Base-by-base conservation (phyloP, 2,888 invertebrate species). In the Luffia ferchaultella region DNA sequence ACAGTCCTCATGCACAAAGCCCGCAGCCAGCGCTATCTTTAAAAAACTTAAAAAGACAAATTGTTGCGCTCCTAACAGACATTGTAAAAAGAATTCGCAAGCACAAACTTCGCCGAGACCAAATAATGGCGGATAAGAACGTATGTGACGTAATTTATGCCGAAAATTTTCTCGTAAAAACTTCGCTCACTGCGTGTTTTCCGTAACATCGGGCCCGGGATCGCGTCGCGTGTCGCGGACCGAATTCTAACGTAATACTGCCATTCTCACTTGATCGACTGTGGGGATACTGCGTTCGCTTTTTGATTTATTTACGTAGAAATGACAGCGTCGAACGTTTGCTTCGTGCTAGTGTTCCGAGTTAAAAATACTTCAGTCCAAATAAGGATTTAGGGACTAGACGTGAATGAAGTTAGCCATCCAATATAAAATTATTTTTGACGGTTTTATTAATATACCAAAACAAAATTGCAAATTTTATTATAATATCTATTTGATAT, bases 101-200 rank as follows among this genome's bases (percentile, higher is more conserved):
- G 18, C 18, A 18, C 12, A 60, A 68, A 73, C 73, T 66, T 73
- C 70, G 63, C 64, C 58, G 65, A 61, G 70, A 68, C 75, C 73
- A 70, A 77, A 76, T 77, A 75, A 76, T 72, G 71, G 73, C 60
- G 71, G 68, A 68, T 68, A 67, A 68, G 72, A 76, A 67, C 72
- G 73, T 67, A 67, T 73, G 73, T 71, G 73, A 71, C 70, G 68
- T 76, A 70, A 78, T 78, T 76, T 77, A 51, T 53, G 49, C 49
- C 49, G 46, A 51, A 51, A 53, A 51, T 51, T 51, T 46, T 49
- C 49, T 47, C 52, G 52, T 48, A 50, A 48, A 52, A 52, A 52
- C 45, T 52, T 52, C 47, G 43, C 42, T 42, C 47, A 58, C 61
- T 62, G 62, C 62, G 59, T 63, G 60, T 69, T 70, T 66, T 65